A percentile compares a stretch with the other conserved stretches of the same genome.
Evolutionary conservation across 2,888 invertebrate genomes (phyloP).

Genomic region (Polyommatus iphigenia): DNA sequence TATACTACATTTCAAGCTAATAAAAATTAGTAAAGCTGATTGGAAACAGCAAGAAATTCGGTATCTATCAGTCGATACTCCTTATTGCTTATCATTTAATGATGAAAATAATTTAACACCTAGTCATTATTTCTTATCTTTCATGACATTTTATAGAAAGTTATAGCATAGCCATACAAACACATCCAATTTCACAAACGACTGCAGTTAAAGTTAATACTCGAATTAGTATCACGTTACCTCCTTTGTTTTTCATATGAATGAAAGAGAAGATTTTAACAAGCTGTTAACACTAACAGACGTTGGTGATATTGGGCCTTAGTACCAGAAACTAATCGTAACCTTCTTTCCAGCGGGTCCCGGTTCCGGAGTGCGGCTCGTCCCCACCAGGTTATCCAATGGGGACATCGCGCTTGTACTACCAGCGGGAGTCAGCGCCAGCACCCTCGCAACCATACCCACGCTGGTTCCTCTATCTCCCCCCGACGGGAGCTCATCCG

Average conservation of each 20-base stretch:
- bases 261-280: no score
- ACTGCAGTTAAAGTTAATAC: no score
- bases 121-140: no score
- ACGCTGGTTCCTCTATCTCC: slow-evolving; percentile 87
- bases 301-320: no score
- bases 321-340: background rate
- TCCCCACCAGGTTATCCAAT: slow-evolving; percentile 90
- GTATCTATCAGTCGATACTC: background rate
- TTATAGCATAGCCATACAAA: background rate
- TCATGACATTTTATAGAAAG: no score
- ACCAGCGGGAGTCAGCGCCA: slow-evolving; percentile 82
- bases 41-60: background rate
- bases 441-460: slow-evolving; percentile 80
- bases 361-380: slow-evolving; percentile 86
- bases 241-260: no score
- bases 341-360: slow-evolving; percentile 80
- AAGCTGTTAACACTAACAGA: no score
- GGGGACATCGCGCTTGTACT: slow-evolving; percentile 91
- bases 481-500: slow-evolving; percentile 85
- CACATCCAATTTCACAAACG: no score
- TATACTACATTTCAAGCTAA: no score
- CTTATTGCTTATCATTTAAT: no score
- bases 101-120: no score
- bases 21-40: background rate
- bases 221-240: no score